Evolutionary conservation across 2,888 invertebrate species (phyloP), one percentile per base, ranked within the genome.

Genomic region (Eupsilia transversa): DNA sequence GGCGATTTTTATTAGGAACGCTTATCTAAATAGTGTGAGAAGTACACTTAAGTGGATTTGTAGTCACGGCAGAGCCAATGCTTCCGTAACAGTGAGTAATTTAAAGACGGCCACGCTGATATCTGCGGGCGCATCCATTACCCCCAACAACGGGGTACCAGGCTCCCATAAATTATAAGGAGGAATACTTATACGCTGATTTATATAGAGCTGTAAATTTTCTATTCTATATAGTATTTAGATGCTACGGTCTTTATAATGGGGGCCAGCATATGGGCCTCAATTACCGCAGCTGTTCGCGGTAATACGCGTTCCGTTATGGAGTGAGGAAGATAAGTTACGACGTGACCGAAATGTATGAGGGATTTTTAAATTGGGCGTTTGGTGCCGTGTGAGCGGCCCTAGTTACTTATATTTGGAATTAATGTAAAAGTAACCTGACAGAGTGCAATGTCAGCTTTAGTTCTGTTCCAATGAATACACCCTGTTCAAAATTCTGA

Each of bases 41-140:
- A 94, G 92, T 92, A 93, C 90, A 90, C 89, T 92, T 92, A 94
- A 95, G 92, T 94, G 93, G 94, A 93, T 94, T 94, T 94, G 93
- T 92, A 93, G 94, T 91, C 92, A 91, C 90, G 92, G 91, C 92
- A 92, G 90, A 92, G 91, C 90, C 90, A 91, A 76, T 89, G 93
- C 92, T 95, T 95, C 95, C 95, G 94, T 92, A 91, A 90, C 89
- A 89, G 92, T 94, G 94, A 94, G 95, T 95, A 93, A 95, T 95
- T 95, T 94, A 94, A 95, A 94, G 95, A 94, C 94, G 92, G 92
- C 90, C 90, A 90, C 82, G 89, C 93, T 94, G 95, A 94, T 96
- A 96, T 95, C 96, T 94, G 92, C 88, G 92, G 92, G 89, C 89
- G 92, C 95, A 95, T 96, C 95, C 94, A 95, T 96, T 96, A 95